phyloP scores from a whole-genome alignment of 2,888 invertebrate genomes.

The Gymnosoma rotundatum region DNA sequence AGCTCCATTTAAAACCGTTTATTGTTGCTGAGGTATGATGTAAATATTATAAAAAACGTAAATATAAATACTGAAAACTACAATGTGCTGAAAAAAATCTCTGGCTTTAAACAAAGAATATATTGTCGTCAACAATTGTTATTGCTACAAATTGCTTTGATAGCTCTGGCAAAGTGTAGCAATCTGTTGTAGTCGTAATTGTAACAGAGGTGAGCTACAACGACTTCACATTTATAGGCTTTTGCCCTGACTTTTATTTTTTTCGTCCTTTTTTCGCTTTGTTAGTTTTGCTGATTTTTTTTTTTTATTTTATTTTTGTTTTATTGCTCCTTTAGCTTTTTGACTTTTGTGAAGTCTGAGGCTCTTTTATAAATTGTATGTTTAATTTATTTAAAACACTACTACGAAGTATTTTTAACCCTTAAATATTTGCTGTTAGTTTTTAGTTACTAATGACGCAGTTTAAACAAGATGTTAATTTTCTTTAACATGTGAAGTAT shows the following conservation, averaged over 20 bases:
- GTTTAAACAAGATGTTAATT: background rate
- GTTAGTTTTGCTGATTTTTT: too few species aligned
- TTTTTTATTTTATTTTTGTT: conserved; percentile 3
- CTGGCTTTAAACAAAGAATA: conserved; percentile 54
- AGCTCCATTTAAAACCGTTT: conserved; percentile 20
- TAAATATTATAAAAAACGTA: background rate
- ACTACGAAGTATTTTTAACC: conserved; percentile 30
- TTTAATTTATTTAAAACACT: conserved; percentile 42
- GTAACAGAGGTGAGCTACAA: conserved; percentile 2
- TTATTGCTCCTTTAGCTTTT: conserved; percentile 13
- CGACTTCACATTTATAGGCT: conserved; percentile 11
- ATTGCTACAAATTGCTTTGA: conserved; percentile 68
- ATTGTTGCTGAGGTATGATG: background rate
- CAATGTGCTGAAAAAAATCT: conserved; percentile 39
- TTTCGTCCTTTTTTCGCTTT: background rate
- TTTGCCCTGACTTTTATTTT: background rate
- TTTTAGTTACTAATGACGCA: conserved; percentile 23
- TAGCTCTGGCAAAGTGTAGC: conserved; percentile 57
- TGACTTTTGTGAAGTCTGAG: background rate
- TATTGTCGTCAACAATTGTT: conserved; percentile 68
- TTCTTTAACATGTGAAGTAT: too few species aligned
- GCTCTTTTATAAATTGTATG: conserved; percentile 32
- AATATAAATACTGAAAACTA: conserved; percentile 14
- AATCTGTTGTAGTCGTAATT: conserved; percentile 51
- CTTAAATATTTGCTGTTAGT: conserved; percentile 2